These are phyloP conservation scores for Palythoa caribaeorum DNA, from an alignment of 92 coral and sea anemone species.

Conservation along the genomic window DNA sequence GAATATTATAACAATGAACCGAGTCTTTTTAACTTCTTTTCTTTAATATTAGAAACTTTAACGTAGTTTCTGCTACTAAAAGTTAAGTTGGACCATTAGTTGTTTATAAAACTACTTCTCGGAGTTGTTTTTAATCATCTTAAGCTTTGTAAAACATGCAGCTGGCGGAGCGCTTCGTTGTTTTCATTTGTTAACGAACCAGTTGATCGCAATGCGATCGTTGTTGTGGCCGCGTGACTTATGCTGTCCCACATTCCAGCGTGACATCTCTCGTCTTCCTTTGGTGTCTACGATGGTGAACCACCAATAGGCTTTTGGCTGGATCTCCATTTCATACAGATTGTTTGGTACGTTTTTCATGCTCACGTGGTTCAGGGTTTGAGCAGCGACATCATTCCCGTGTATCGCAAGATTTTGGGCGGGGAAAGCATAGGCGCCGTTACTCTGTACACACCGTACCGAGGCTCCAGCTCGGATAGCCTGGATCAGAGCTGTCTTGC, in stretches of 20 bases:
- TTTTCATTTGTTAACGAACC: conserved; percentile 78
- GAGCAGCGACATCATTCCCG: conserved; percentile 76
- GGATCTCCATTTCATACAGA: conserved; percentile 66
- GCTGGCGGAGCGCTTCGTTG: background rate
- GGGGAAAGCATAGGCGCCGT: conserved; percentile 75
- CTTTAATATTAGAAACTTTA: no score
- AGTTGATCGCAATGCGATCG: conserved; percentile 72
- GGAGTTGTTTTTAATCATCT: background rate
- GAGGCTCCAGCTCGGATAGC: conserved; percentile 79
- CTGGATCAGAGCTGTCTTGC: conserved; percentile 60
- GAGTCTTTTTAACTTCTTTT: no score
- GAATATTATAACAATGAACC: no score
- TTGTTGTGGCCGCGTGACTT: conserved; percentile 67
- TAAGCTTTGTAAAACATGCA: background rate
- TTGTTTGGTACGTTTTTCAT: conserved; percentile 58
- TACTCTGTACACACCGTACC: conserved; percentile 71
- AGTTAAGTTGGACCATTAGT: background rate
- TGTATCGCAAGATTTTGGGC: conserved; percentile 75
- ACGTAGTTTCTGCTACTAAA: no score
- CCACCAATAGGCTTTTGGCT: conserved; percentile 89
- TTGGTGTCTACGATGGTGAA: conserved; percentile 80
- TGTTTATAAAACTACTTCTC: no score
- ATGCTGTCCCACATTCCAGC: conserved; percentile 84
- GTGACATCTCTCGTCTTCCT: conserved; percentile 83
- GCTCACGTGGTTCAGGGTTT: conserved; percentile 78